A percentile compares a stretch with the other conserved stretches of the same genome.
Conservation (phyloP, 1,140 invertebrate species). For the Stegodyphus dumicola region DNA sequence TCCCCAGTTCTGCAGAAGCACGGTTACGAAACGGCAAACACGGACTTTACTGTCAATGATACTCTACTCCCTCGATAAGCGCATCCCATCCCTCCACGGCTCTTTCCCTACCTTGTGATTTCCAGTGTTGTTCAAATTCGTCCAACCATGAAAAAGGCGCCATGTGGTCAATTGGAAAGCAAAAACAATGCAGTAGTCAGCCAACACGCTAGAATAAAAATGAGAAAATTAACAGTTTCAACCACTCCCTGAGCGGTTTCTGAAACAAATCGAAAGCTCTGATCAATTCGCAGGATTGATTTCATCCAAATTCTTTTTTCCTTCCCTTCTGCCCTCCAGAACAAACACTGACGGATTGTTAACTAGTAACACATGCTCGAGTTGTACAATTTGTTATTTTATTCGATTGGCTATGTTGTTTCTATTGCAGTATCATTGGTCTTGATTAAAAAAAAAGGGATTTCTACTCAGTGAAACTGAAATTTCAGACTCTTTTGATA, state of each 20-base stretch:
- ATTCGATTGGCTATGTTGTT: too few relatives aligned
- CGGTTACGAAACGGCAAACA: conserved; percentile 19
- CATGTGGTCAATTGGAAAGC: conserved; percentile 47
- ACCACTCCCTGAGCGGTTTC: conserved; percentile 4
- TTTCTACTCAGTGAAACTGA: too few relatives aligned
- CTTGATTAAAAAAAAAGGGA: too few relatives aligned
- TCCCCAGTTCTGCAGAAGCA: conserved; percentile 29
- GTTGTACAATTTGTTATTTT: too few relatives aligned
- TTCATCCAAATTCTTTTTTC: too few relatives aligned
- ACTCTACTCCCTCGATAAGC: conserved; percentile 2
- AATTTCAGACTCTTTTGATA: too few relatives aligned
- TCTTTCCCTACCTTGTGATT: too few relatives aligned
- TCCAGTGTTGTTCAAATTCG: conserved; percentile 34
- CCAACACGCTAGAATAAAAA: conserved; percentile 33
- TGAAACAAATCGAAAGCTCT: background rate
- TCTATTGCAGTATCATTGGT: too few relatives aligned
- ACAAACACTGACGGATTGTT: too few relatives aligned
- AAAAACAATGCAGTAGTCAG: conserved; percentile 32
- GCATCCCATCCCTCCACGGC: background rate
- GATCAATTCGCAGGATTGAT: conserved; percentile 6
- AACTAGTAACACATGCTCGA: too few relatives aligned
- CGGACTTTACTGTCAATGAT: conserved; percentile 35
- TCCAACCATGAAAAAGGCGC: conserved; percentile 43
- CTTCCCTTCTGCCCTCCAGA: too few relatives aligned
- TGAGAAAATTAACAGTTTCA: conserved; percentile 15